Evolutionary conservation across 2,888 invertebrate species (phyloP), one percentile per base, ranked within the genome.

Genomic region (Leucoma salicis): DNA sequence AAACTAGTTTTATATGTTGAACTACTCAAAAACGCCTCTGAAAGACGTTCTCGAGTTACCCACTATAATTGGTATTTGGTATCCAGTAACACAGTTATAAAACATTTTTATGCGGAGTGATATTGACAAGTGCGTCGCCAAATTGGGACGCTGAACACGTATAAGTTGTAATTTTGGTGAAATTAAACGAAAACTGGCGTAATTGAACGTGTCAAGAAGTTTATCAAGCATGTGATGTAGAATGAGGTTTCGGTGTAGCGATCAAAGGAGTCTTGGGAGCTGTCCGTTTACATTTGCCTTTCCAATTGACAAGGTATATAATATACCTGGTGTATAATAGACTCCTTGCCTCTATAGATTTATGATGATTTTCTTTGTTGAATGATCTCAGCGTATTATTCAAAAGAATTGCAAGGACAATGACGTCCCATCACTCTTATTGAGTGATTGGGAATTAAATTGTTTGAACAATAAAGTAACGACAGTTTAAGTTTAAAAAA

Each of bases 161-260:
- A 31, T 24, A 33, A 2, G 21, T 31, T 39, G 27, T 44, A 18
- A 39, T 39, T 31, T 35, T 35, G 16, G 12, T 7, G 11, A 18
- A 28, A 43, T 35, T 39, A 12, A 43, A 12, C 28, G 31, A 31
- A 32, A 36, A 28, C 11, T 24, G 11, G 2, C 1, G 14, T 39
- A 44, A 39, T 44, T 44, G 21, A 15, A 39, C 25, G 11, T 28
- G 43, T 39, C 32, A 32, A 44, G 7, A 18, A 27, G 12, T 14
- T 43, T 33, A 28, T 33, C 14, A 25, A 15, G 35, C 21, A 16
- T 31, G 11, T 28, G 18, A 13, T 37, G 13, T 12, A 7, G 13
- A 18, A 5, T 18, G 18, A 5, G 18, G n/a, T n/a, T n/a, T n/a
- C n/a, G 7, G 7, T 25, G 11, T 31, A 12, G 11, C 16, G 39